These are phyloP conservation scores for Urocynchramus pylzowi DNA, from an alignment of 2,113 vertebrate genomes.

Conservation along the genomic window DNA sequence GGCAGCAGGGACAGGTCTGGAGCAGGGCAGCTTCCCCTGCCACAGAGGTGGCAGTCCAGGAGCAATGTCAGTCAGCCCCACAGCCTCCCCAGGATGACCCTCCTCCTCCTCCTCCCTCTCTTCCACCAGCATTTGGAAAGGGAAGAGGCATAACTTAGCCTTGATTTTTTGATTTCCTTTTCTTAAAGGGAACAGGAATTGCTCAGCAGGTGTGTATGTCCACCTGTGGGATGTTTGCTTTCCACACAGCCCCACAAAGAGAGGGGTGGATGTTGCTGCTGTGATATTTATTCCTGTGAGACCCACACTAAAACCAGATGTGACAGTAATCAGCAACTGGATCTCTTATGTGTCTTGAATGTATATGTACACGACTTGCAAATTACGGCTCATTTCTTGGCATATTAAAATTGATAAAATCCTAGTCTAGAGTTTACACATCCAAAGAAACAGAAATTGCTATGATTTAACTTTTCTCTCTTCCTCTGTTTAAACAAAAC, in stretches of 20 bases:
- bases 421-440: not conserved
- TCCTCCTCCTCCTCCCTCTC: not conserved
- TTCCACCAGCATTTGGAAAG: not conserved
- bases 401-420: not conserved
- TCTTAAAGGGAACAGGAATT: not conserved
- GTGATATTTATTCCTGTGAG: fast-evolving
- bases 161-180: not conserved
- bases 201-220: not conserved
- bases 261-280: not conserved
- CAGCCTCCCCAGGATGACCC: not conserved
- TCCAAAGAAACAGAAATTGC: not conserved
- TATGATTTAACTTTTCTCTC: not conserved
- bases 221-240: not conserved
- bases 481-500: not conserved
- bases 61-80: fast-evolving
- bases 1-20: not conserved
- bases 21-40: not conserved
- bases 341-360: not conserved
- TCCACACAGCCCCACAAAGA: fast-evolving
- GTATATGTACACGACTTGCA: not conserved
- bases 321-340: not conserved
- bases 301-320: not conserved
- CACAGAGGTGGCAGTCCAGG: not conserved
- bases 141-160: not conserved
- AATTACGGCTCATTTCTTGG: not conserved